Base-by-base conservation (phyloP, 2,888 invertebrate genomes). In the Dermolepida albohirtum region DNA sequence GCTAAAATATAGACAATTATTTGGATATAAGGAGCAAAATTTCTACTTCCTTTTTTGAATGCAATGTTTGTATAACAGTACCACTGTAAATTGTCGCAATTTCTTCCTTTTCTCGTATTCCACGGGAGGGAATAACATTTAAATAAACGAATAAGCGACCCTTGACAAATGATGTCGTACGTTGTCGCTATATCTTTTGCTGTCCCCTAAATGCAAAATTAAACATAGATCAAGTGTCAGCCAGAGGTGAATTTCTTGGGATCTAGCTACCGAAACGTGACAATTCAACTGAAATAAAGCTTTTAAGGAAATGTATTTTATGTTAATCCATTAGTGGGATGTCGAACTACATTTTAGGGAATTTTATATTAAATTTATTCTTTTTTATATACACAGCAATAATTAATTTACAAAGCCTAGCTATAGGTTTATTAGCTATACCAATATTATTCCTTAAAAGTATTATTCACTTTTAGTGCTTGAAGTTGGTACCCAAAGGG, bases 81-180 rank as follows among this genome's bases (percentile, higher is more conserved):
- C 44, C 44, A 12, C 27, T 43, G 44, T 29, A 59, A 59, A 59
- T 59, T 59, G 59, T 59, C 59, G 59, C 59, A 59, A 59, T 59
- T 59, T 59, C 59, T 44, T 59, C 59, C 59, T 59, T 59, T 59
- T 44, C 29, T 29, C 29, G 16, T 59, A 59, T 59, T 44, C 44
- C 44, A 29, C 27, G 29, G 27, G 44, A 29, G 44, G 43, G 27
- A 59, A 29, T 59, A 59, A 59, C 29, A 59, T 59, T 59, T 59
- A 59, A 44, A 59, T 59, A 59, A 59, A 59, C 59, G 59, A 44
- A 59, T 59, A 59, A 59, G 29, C 44, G 59, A 59, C 29, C 44
- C 34, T 44, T 59, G 59, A 59, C 59, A 59, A 59, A 59, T 59
- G 59, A 44, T 44, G 44, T 22, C 16, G 17, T 41, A 12, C 41